Evolutionary conservation across 2,888 invertebrate species (phyloP).

Genomic region (Steinernema scapterisci): DNA sequence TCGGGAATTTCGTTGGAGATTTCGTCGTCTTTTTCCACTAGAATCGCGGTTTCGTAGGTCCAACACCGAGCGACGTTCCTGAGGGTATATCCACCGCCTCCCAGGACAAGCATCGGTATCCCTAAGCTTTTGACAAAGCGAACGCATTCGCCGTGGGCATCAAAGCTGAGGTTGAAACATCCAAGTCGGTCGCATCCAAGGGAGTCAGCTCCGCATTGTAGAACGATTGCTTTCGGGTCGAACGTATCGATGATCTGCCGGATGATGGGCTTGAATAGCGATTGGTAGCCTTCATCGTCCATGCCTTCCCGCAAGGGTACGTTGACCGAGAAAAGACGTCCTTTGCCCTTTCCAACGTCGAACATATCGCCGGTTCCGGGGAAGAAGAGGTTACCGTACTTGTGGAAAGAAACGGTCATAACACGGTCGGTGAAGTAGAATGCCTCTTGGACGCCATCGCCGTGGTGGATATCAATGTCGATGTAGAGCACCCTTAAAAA

Average conservation of each 20-base stretch:
- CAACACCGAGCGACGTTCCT: conserved; percentile 97
- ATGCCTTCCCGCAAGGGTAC: conserved; percentile 97
- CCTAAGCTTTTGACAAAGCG: conserved; percentile 89
- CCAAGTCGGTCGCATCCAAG: conserved; percentile 91
- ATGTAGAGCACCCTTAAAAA: conserved; percentile 81
- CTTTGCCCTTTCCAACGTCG: conserved; percentile 81
- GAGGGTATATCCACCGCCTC: conserved; percentile 88
- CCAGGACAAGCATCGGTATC: conserved; percentile 87
- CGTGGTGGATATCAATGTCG: conserved; percentile 98
- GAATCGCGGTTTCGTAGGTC: conserved; percentile 95
- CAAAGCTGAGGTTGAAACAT: conserved; percentile 81
- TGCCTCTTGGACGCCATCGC: conserved; percentile 67
- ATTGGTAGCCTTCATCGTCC: conserved; percentile 76
- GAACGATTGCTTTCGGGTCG: conserved; percentile 89
- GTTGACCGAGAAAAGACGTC: conserved; percentile 88
- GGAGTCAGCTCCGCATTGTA: conserved; percentile 95
- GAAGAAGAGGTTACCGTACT: conserved; percentile 96
- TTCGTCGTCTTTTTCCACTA: conserved; percentile 80
- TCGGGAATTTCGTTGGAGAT: conserved; percentile 89
- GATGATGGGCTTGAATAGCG: conserved; percentile 88
- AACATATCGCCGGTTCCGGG: conserved; percentile 99
- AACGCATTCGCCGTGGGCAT: conserved; percentile 80
- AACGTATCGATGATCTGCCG: conserved; percentile 89
- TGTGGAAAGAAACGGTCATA: conserved; percentile 99
- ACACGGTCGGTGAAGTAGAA: conserved; percentile 70